Base-by-base conservation (phyloP, 1,140 invertebrate genomes). In the Apocrypta bakeri region DNA sequence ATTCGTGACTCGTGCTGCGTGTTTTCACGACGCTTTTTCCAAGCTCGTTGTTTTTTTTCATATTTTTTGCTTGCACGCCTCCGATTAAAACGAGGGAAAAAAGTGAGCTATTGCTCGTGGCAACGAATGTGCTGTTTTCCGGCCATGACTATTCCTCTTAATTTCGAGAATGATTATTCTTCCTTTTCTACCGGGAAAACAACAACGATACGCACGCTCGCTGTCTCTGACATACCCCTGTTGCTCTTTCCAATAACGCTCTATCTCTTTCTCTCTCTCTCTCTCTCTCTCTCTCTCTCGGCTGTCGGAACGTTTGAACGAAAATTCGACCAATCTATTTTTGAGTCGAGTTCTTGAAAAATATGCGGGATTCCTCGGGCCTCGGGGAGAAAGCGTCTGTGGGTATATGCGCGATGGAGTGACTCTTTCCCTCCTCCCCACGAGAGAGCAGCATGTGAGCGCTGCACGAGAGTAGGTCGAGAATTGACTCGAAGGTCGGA, bases 401-500 rank as follows among this genome's bases (percentile, higher is more conserved):
- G 8, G 56, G 8, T 42, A 66, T 21, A 8, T 71, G 40, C 37
- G 77, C 9, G 24, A 64, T 24, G 63, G n/a, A 56, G 48, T n/a
- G 17, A 56, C 48, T 21, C 48, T 56, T 17, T 56, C 48, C 1
- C 48, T 27, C 42, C 29, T 11, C 25, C 3, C 0, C 4, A 66
- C 21, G 37, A 71, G 72, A 68, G 21, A 66, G 71, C 12, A 21
- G 64, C 24, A 17, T 24, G n/a, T 17, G 31, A 29, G 68, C 29
- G 31, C 31, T 21, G 12, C 69, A 64, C 12, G 12, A 8, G 27
- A 75, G 64, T 42, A 25, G 48, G 64, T 37, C 72, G 37, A 74
- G 24, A 73, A 69, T 56, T 37, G 63, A 56, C 56, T 68, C 61
- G 81, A 82, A 77, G 81, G 81, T 82, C 73, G 71, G 81, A 69